Evolutionary conservation across 2,797 vertebrate species (phyloP), one percentile per base, ranked within the genome.

Genomic region (Oreortyx pictus): DNA sequence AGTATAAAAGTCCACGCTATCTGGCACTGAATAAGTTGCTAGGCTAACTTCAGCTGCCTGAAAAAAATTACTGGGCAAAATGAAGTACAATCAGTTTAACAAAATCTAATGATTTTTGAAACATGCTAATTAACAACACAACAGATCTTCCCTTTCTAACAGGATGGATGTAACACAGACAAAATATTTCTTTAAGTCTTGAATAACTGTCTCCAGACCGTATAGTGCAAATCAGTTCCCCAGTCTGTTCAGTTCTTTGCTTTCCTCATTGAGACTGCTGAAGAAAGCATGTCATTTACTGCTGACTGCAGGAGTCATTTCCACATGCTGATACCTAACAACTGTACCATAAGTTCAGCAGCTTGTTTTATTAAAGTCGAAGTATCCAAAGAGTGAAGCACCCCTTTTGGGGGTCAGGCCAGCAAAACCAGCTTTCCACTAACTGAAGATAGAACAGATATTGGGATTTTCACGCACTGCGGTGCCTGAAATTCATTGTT

Each of bases 271-370:
- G 60, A 82, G 80, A 85, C 46, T 49, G 37, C 37, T 35, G 46
- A 86, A 94, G 81, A 86, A 81, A 86, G 13, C 39, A 37, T 66
- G 64, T 14, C 64, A 70, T 11, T 79, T 49, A 59, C 19, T 56
- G 66, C 73, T 66, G 83, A 62, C 64, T 84, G 71, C 44, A 77
- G 65, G 2, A 31, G 89, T 77, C 61, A 85, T 72, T 89, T 85
- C 67, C 86, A 56, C 0, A 0, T 82, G 61, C 84, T 49, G 61
- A 88, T 85, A 87, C 81, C 84, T 93, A 91, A 50, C 78, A 82
- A 89, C 90, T 65, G 68, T 33, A 68, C 52, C 84, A 72, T 61
- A 60, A 90, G 67, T 87, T 89, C 86, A 85, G 72, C 77, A 86
- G 80, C 35, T 94, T 88, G 35, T 70, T 94, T 88, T 76, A 22